Evolutionary conservation across 2,888 invertebrate genomes (phyloP).

Genomic region (Opisthograptis luteolata): DNA sequence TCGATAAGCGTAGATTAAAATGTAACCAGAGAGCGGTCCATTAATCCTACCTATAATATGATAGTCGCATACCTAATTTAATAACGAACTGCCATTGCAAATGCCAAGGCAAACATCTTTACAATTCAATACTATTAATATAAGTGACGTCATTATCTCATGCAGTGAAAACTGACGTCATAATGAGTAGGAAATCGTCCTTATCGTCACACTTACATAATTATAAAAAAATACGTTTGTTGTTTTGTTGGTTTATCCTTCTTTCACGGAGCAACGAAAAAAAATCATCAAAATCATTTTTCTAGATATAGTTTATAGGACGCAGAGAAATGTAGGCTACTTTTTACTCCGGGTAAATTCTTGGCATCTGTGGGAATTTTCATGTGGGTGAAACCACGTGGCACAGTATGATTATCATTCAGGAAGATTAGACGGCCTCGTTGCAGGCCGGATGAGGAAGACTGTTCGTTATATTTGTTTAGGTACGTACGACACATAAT

Average conservation of each 20-base stretch:
- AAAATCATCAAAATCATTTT: no score
- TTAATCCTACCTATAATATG: background rate
- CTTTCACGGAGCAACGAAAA: no score
- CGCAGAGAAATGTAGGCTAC: no score
- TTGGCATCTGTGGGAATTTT: no score
- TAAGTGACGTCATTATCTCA: constrained; percentile 8
- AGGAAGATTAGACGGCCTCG: constrained; percentile 62
- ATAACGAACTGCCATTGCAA: constrained; percentile 23
- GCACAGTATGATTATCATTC: constrained; percentile 39
- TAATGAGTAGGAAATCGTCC: constrained; percentile 41
- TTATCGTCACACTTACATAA: no score
- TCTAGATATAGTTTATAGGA: no score
- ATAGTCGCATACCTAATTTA: background rate
- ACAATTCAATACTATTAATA: background rate
- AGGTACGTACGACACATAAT: no score
- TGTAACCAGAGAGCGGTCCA: background rate
- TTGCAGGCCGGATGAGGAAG: constrained; percentile 61
- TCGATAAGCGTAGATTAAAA: no score
- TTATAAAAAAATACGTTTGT: no score
- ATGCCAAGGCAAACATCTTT: constrained; percentile 23
- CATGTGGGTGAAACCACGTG: no score
- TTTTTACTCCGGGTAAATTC: no score
- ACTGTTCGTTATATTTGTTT: constrained; percentile 29
- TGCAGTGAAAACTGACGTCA: constrained; percentile 30
- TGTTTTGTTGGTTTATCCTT: no score